Percentiles rank a stretch among this genome's conserved stretches.
These are phyloP conservation scores for Periophthalmus modestus DNA, from an alignment of 2,113 vertebrate genomes.

Conservation along the genomic window DNA sequence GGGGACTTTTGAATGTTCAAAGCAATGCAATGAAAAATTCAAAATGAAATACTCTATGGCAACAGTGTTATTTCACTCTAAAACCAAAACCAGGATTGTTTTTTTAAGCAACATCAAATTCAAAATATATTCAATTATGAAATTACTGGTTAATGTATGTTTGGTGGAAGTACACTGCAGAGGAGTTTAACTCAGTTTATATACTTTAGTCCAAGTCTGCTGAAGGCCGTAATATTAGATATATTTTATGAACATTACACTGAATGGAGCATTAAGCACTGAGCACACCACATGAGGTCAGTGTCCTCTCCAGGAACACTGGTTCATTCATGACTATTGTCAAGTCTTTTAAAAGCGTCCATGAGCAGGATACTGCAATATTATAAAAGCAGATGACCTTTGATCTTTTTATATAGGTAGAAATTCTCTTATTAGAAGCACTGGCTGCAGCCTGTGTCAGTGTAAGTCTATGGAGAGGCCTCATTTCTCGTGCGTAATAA, in stretches of 20 bases:
- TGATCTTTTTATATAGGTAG: not conserved
- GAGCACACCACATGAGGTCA: not conserved
- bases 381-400: not conserved
- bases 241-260: not conserved
- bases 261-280: not conserved
- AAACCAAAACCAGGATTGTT: no score
- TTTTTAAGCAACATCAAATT: no score
- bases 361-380: not conserved
- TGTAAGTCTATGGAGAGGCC: conserved; percentile 24
- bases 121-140: not conserved
- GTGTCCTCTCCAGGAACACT: not conserved
- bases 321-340: conserved; percentile 1
- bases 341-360: not conserved
- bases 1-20: no score
- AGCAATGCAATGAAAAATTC: no score
- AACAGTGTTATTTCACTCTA: no score
- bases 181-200: not conserved
- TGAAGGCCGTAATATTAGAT: not conserved
- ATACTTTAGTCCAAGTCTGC: not conserved
- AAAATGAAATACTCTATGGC: no score
- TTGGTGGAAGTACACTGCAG: not conserved
- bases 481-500: conserved; percentile 56
- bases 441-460: not conserved
- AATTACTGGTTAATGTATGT: not conserved
- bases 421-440: not conserved